These are phyloP conservation scores for Hyperopisus bebe DNA, from an alignment of 2,113 vertebrate species.

Conservation along the genomic window DNA sequence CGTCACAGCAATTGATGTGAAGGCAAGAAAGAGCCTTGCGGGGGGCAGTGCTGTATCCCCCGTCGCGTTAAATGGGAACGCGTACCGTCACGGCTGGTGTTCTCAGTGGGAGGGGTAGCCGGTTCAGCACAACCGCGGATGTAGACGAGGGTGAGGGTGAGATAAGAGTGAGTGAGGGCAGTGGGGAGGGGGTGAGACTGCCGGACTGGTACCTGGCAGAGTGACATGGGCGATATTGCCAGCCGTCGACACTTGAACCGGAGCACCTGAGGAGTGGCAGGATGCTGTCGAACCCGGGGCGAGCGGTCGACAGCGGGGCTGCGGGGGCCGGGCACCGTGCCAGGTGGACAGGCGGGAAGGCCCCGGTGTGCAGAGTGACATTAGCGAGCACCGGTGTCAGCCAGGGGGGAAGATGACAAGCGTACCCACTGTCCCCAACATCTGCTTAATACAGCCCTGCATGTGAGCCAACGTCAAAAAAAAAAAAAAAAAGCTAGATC, in stretches of 20 bases:
- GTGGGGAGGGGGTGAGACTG: conserved; percentile 4
- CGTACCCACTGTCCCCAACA: conserved; percentile 32
- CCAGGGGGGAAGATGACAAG: conserved; percentile 27
- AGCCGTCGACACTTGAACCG: background rate
- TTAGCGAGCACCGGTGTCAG: conserved; percentile 28
- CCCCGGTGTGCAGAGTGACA: conserved; percentile 22
- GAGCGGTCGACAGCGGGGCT: background rate
- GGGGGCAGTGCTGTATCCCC: background rate
- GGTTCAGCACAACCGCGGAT: background rate
- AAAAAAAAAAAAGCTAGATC: conserved; percentile 15
- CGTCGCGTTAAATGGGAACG: background rate
- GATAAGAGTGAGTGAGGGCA: background rate
- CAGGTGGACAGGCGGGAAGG: conserved; percentile 19
- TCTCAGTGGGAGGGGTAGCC: conserved; percentile 8
- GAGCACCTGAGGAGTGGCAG: background rate
- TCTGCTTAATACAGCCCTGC: conserved; percentile 34
- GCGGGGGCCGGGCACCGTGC: background rate
- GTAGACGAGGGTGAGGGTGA: conserved; percentile 6
- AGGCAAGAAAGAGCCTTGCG: background rate
- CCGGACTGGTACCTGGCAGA: conserved; percentile 36
- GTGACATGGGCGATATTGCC: conserved; percentile 35
- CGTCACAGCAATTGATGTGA: background rate
- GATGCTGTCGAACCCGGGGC: background rate
- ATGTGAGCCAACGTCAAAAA: conserved; percentile 32
- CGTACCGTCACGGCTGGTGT: background rate